Conservation (phyloP, 2,113 vertebrate species). For the Notiomystis cincta region DNA sequence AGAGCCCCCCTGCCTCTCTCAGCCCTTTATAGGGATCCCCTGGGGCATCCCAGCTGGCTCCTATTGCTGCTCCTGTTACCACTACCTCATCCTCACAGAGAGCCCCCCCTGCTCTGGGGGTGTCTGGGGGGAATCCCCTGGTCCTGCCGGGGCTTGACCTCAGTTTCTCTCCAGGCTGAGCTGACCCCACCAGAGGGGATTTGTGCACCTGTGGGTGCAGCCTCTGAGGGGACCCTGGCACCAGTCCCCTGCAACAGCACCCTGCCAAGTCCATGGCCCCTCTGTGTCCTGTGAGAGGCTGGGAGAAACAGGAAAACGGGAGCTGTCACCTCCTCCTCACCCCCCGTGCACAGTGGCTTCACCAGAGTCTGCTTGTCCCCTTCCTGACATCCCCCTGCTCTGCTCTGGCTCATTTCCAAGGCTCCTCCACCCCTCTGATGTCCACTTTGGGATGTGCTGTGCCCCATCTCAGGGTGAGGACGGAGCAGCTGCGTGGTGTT, state of each 20-base stretch:
- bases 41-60: neutral
- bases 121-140: neutral
- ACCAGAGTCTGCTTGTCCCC: neutral
- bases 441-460: fast-evolving
- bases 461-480: neutral
- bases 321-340: neutral
- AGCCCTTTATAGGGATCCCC: neutral
- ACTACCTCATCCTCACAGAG: neutral
- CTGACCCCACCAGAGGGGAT: neutral
- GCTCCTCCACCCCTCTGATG: neutral
- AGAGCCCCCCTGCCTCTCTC: neutral
- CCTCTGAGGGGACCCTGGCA: fast-evolving
- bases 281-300: too few relatives aligned
- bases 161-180: neutral
- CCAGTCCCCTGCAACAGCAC: neutral
- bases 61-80: neutral
- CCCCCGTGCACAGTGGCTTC: neutral
- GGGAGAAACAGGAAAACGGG: neutral
- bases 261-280: fast-evolving
- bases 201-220: neutral
- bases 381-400: neutral
- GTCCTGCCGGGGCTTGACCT: neutral
- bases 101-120: fast-evolving
- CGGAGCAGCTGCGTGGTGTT: fast-evolving
- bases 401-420: neutral